Evolutionary conservation across 2,113 vertebrate genomes (phyloP).

Genomic region (Plecturocebus donacophilus): DNA sequence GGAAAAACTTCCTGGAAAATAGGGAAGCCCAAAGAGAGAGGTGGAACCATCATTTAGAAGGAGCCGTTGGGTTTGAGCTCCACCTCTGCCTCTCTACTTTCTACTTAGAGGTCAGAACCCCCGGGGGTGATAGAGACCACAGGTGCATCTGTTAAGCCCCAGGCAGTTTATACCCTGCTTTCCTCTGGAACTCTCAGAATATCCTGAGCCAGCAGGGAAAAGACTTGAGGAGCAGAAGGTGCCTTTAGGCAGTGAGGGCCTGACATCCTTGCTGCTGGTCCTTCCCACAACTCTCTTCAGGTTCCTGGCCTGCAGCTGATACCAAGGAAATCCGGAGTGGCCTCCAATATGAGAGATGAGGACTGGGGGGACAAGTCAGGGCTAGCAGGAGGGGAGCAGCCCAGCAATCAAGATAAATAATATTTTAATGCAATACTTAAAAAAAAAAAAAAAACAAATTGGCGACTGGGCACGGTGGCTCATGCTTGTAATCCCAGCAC

Average conservation of each 20-base stretch:
- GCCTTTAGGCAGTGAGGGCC: neutral
- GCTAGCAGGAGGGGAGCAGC: neutral
- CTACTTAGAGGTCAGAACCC: neutral
- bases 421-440: neutral
- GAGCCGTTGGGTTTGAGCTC: neutral
- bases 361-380: neutral
- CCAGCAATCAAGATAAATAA: neutral
- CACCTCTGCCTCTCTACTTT: too few relatives aligned
- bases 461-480: too few relatives aligned
- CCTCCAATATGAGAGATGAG: neutral
- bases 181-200: neutral
- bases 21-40: neutral
- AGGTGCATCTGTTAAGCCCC: neutral
- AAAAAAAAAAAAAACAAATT: neutral
- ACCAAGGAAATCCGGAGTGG: neutral
- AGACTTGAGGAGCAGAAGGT: neutral
- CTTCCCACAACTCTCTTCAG: neutral
- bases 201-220: neutral
- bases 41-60: neutral
- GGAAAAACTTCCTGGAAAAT: neutral
- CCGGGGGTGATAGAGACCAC: neutral
- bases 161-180: neutral
- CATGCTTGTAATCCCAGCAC: too few relatives aligned
- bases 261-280: neutral
- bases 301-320: neutral